Base-by-base conservation (phyloP, 2,113 vertebrate genomes). In the Galbula dea region DNA sequence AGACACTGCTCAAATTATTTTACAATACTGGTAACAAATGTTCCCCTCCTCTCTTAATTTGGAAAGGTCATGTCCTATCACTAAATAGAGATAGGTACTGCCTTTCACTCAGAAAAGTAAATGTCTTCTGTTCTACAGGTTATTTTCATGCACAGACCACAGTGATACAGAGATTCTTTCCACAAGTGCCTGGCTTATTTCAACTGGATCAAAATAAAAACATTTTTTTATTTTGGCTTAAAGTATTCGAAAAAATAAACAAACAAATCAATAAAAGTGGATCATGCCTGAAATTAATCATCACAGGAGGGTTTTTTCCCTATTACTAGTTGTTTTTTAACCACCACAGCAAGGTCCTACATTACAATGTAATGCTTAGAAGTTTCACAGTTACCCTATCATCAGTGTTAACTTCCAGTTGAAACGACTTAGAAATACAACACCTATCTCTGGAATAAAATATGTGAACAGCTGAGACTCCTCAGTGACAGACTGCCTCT, bases 71-170 rank as follows among this genome's bases (percentile, higher is more conserved):
- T 3, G 12, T 79, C 46, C 20, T 77, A 43, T 16, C 19, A 57
- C 36, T 34, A 45, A n/a, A n/a, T 0, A 66, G n/a, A 46, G 12
- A 19, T 0, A 12, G 4, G 8, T n/a, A 27, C 32, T 48, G 34
- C 27, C 15, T 71, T 43, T 48, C n/a, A 39, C 11, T 66, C n/a
- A 5, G 11, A 76, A 15, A 14, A 36, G 2, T 9, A 17, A 12
- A 15, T 14, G 68, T 52, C 43, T 58, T 46, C 29, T 51, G 13
- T n/a, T 57, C 41, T 32, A 32, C 29, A 37, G 4, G 3, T 26
- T 46, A 43, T 71, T 67, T 54, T 29, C 13, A 29, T 15, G 18
- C 16, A 36, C 2, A 83, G 7, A 11, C 37, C 51, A 58, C 32
- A 83, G 19, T 24, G n/a, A 68, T 29, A 58, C 9, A 43, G 29